These are phyloP conservation scores for Ginglymostoma cirratum DNA, from an alignment of 2,113 vertebrate genomes.

Conservation along the genomic window DNA sequence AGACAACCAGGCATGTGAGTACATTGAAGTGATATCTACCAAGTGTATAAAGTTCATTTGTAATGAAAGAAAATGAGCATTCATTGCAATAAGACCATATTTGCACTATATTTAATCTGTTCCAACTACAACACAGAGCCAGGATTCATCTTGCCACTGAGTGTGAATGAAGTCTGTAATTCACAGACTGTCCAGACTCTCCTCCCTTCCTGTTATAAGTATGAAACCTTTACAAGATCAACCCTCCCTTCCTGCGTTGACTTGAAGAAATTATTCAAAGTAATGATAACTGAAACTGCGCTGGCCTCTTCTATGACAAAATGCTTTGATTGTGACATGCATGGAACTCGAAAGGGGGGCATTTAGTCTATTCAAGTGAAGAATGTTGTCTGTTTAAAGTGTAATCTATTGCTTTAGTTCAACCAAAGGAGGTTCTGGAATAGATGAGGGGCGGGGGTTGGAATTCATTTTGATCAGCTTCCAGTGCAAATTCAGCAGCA, in stretches of 20 bases:
- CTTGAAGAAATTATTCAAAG: constrained; percentile 46
- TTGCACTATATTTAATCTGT: constrained; percentile 66
- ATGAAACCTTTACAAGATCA: constrained; percentile 62
- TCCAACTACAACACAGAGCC: constrained; percentile 74
- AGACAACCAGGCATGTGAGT: constrained; percentile 57
- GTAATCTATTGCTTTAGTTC: background rate
- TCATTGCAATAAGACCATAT: constrained; percentile 70
- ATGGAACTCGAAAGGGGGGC: background rate
- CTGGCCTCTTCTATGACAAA: background rate
- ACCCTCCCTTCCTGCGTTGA: constrained; percentile 77
- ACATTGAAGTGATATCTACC: constrained; percentile 52
- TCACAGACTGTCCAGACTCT: constrained; percentile 61
- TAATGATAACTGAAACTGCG: background rate
- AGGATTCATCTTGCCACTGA: constrained; percentile 73
- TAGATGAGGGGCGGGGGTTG: too few relatives aligned
- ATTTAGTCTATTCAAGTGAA: background rate
- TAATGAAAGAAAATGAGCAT: constrained; percentile 67
- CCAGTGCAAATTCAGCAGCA: background rate
- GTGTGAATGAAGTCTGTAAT: constrained; percentile 77
- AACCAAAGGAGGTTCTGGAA: background rate
- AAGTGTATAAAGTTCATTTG: constrained; percentile 65
- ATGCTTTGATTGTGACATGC: background rate
- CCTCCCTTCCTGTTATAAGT: constrained; percentile 81
- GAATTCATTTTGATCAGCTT: background rate
- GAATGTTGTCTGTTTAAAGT: background rate